Evolutionary conservation across 2,888 invertebrate genomes (phyloP).

Genomic region (Nebria brevicollis): DNA sequence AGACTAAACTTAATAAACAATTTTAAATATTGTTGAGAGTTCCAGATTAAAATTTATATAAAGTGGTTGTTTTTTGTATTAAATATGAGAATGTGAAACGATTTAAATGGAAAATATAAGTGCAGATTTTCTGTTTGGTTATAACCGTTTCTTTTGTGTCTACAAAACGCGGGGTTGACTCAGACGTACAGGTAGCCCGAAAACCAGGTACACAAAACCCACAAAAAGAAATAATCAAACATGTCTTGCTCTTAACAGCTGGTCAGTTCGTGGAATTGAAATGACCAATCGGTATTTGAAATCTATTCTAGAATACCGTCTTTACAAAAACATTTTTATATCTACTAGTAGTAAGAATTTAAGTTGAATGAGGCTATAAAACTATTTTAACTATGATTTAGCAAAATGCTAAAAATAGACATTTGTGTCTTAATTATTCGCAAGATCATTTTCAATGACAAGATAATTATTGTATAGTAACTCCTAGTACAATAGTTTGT

Average conservation of each 20-base stretch:
- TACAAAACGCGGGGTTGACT: not conserved
- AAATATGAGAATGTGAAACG: too few species aligned
- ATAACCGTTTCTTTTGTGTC: conserved; percentile 20
- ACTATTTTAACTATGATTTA: too few species aligned
- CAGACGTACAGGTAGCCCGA: conserved; percentile 23
- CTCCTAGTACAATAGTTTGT: not conserved
- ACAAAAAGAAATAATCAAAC: conserved; percentile 29
- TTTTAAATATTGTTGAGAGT: too few species aligned
- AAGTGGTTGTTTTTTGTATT: too few species aligned
- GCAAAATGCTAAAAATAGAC: not conserved
- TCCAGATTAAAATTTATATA: too few species aligned
- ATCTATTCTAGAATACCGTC: not conserved
- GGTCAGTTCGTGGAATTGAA: conserved; percentile 36
- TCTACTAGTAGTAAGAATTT: not conserved
- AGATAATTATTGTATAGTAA: not conserved
- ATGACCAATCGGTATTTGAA: not conserved
- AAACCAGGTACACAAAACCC: conserved; percentile 25
- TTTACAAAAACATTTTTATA: not conserved
- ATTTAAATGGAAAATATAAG: not conserved
- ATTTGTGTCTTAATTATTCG: not conserved
- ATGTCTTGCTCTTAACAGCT: conserved; percentile 33
- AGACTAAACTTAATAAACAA: too few species aligned
- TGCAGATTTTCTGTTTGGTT: conserved; percentile 2
- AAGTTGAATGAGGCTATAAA: not conserved
- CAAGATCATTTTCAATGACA: not conserved